Percentiles rank a stretch among this genome's conserved stretches.
phyloP scores from a whole-genome alignment of 2,113 vertebrate genomes.

The Hymenochirus boettgeri region DNA sequence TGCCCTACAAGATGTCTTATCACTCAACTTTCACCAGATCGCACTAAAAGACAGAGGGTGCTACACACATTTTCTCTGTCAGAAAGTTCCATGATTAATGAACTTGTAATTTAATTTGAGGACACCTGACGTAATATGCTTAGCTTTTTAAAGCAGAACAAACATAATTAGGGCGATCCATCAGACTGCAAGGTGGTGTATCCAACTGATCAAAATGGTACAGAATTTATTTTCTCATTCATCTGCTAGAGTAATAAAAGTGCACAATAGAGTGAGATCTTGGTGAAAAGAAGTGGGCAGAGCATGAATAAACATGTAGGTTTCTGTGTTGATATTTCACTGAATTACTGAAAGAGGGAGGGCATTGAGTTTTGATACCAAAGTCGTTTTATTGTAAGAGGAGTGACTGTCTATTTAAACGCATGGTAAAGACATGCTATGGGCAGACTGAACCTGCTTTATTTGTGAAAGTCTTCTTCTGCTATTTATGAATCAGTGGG shows the following conservation, averaged over 20 bases:
- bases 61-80: conserved; percentile 40
- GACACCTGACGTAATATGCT: conserved; percentile 61
- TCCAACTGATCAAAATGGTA: conserved; percentile 58
- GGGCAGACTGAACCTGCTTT: conserved; percentile 96
- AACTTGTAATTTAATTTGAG: conserved; percentile 56
- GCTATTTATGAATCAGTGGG: conserved; percentile 89
- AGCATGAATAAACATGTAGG: conserved; percentile 72
- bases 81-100: conserved; percentile 62
- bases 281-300: conserved; percentile 69
- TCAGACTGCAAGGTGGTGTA: conserved; percentile 77
- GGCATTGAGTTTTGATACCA: conserved; percentile 73
- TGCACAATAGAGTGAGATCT: conserved; percentile 71
- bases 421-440: conserved; percentile 87
- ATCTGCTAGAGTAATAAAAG: conserved; percentile 55
- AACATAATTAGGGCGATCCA: conserved; percentile 71
- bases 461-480: conserved; percentile 83
- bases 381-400: conserved; percentile 73
- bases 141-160: conserved; percentile 68
- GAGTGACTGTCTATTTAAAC: conserved; percentile 75
- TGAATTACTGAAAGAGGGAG: conserved; percentile 74
- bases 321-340: conserved; percentile 70
- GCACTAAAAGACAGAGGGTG: not conserved
- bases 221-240: conserved; percentile 49
- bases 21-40: conserved; percentile 13
- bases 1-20: conserved; percentile 12